These are phyloP conservation scores for Bedellia somnulentella DNA, from an alignment of 2,888 invertebrate species.

Conservation along the genomic window DNA sequence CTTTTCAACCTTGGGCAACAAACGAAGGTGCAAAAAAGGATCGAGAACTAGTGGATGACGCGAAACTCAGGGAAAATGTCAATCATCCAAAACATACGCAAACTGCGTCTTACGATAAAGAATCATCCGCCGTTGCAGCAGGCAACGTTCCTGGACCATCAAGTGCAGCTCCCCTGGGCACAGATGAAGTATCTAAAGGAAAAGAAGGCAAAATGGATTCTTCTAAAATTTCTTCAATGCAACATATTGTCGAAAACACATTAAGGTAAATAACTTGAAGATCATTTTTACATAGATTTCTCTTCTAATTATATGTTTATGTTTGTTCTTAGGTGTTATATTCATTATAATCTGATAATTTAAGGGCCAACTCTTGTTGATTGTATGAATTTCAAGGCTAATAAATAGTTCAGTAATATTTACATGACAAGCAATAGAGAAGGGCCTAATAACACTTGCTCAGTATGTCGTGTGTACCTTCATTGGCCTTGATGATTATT, in stretches of 20 bases:
- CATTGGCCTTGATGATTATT: too few relatives aligned
- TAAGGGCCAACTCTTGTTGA: too few relatives aligned
- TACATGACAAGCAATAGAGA: too few relatives aligned
- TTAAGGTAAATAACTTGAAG: conserved; percentile 56
- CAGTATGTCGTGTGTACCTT: too few relatives aligned
- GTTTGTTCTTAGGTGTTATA: too few relatives aligned
- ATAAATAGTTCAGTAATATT: too few relatives aligned
- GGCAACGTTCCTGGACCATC: conserved; percentile 42
- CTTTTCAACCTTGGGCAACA: conserved; percentile 55
- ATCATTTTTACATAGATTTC: too few relatives aligned
- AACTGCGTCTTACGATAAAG: conserved; percentile 60
- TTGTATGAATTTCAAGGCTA: too few relatives aligned
- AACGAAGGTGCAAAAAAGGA: conserved; percentile 51
- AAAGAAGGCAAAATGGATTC: conserved; percentile 49
- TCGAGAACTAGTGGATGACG: conserved; percentile 54
- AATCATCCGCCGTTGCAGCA: conserved; percentile 42
- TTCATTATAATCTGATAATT: too few relatives aligned
- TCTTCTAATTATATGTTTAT: too few relatives aligned
- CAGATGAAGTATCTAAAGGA: conserved; percentile 22
- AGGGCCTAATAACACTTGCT: too few relatives aligned
- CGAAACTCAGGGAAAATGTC: conserved; percentile 61
- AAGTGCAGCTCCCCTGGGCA: conserved; percentile 24
- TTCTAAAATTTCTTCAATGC: conserved; percentile 54
- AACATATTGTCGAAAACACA: conserved; percentile 66
- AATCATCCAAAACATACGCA: conserved; percentile 62